phyloP scores from a whole-genome alignment of 2,888 invertebrate genomes.

The Pollenia amentaria region DNA sequence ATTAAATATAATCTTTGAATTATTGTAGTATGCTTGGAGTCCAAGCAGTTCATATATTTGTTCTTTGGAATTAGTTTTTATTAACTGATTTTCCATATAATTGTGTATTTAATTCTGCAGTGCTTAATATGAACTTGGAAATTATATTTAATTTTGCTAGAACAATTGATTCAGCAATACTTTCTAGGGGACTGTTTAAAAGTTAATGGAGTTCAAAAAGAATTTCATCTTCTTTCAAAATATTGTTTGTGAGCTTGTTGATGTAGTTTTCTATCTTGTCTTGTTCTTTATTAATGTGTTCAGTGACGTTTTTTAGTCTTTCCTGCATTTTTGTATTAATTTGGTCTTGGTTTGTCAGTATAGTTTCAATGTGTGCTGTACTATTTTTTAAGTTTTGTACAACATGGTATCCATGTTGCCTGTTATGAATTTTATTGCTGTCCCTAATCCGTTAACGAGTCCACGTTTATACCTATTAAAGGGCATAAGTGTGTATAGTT shows the following conservation, averaged over 20 bases:
- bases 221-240: conserved; percentile 31
- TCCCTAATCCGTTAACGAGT: conserved; percentile 61
- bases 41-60: neutral
- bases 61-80: conserved; percentile 33
- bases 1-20: too few species aligned
- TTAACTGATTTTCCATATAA: conserved; percentile 33
- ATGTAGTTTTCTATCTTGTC: conserved; percentile 15
- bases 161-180: conserved; percentile 66
- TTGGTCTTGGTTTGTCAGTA: conserved; percentile 25
- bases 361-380: conserved; percentile 15
- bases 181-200: conserved; percentile 43
- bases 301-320: neutral
- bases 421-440: conserved; percentile 59
- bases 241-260: conserved; percentile 23
- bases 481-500: conserved; percentile 35
- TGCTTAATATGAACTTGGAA: conserved; percentile 60
- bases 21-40: conserved; percentile 5
- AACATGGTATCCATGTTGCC: conserved; percentile 63
- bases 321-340: neutral
- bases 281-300: conserved; percentile 14
- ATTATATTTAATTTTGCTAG: conserved; percentile 69
- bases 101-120: conserved; percentile 46
- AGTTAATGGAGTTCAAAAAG: conserved; percentile 55
- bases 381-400: conserved; percentile 26
- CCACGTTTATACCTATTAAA: conserved; percentile 46